phyloP scores from a whole-genome alignment of 2,888 invertebrate genomes.

The Ormyrus pomaceus region DNA sequence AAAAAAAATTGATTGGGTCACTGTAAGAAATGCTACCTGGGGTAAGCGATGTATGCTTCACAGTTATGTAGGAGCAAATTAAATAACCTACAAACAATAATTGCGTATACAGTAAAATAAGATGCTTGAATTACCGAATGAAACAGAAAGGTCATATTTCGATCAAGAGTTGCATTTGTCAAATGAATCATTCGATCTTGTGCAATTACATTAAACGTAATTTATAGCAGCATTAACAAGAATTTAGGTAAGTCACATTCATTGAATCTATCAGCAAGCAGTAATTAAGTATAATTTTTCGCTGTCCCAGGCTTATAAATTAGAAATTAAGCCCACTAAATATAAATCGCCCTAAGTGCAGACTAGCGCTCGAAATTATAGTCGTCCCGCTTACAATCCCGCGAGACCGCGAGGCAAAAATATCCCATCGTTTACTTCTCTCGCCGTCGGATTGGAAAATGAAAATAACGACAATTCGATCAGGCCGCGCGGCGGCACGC shows the following conservation, averaged over 20 bases:
- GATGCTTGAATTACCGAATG: too few relatives aligned
- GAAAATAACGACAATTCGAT: constrained; percentile 43
- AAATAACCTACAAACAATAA: too few relatives aligned
- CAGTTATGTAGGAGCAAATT: too few relatives aligned
- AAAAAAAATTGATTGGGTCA: neutral
- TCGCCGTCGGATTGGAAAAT: constrained; percentile 3
- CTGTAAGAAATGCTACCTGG: too few relatives aligned
- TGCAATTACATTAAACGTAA: constrained; percentile 12
- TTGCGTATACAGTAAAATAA: too few relatives aligned
- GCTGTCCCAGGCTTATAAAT: constrained; percentile 39
- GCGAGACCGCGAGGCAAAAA: neutral
- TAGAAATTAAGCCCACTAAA: constrained; percentile 24
- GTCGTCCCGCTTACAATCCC: constrained; percentile 8
- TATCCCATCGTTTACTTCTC: neutral
- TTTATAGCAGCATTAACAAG: constrained; percentile 25
- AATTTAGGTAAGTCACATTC: neutral
- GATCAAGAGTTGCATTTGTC: too few relatives aligned
- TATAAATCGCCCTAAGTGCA: neutral
- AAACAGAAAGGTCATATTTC: too few relatives aligned
- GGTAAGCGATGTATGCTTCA: too few relatives aligned
- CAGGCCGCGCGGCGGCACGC: neutral
- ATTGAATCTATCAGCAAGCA: constrained; percentile 22
- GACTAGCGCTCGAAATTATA: constrained; percentile 33
- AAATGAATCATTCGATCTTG: neutral
- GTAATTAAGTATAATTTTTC: constrained; percentile 41